Base-by-base conservation (phyloP, 2,797 vertebrate genomes). In the Tamandua tetradactyla region DNA sequence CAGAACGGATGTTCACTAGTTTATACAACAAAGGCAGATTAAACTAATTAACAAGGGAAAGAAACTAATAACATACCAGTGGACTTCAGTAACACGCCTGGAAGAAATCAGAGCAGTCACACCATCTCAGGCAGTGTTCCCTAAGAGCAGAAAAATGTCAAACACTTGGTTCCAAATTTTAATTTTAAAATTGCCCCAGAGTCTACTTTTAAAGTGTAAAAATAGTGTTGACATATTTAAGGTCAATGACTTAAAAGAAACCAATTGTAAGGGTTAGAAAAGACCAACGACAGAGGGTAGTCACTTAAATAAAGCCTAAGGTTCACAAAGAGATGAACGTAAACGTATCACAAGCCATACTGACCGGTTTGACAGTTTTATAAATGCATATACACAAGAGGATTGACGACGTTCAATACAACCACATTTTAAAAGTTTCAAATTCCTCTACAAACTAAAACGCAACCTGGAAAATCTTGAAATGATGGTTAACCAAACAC, bases 191-290 rank as follows among this genome's bases (percentile, higher is more conserved):
- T 72, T 93, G 81, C 87, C 68, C 85, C 84, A 69, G 75, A 78
- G 35, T 72, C 94, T 96, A 95, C 95, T 94, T 96, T 94, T 96
- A 93, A 94, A 78, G 71, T 89, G 35, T 72, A 89, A 96, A 97
- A 96, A 89, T 87, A 94, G 74, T 89, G 87, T n/a, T 95, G 61
- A 72, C 81, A 95, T 84, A 93, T 61, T 82, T 91, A 94, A 81
- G 71, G 69, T n/a, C 75, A 85, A 80, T 57, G 49, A 87, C 69
- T 89, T 74, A 37, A 91, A 96, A 94, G 91, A 93, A 93, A 96
- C 14, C 9, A 64, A 89, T 91, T 76, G 52, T 76, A 89, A 47
- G 87, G 42, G 76, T 83, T 92, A 79, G 89, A 55, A 74, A 94
- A 47, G 84, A 71, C 32, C 76, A 94, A 69, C 17, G 64, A 71